Evolutionary conservation across 2,113 vertebrate genomes (phyloP).

Genomic region (Myrmecophaga tridactyla): DNA sequence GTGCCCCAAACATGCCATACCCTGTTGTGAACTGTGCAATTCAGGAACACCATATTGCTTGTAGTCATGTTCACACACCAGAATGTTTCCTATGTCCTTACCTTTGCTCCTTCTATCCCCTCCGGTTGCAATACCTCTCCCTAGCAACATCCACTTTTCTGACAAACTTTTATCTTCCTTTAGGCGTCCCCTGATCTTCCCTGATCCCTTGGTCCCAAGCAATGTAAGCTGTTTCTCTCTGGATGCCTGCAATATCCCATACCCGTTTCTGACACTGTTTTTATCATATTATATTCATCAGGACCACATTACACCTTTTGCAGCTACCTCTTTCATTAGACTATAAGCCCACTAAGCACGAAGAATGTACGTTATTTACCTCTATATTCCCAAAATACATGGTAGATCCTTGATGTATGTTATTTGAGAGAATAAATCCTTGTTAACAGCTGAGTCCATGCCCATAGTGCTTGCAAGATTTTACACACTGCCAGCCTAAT

Average conservation of each 20-base stretch:
- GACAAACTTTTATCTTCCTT: not conserved
- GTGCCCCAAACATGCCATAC: fast-evolving
- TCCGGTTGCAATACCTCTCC: not conserved
- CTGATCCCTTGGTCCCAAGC: not conserved
- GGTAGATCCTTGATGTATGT: not conserved
- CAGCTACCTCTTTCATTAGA: not conserved
- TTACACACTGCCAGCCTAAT: not conserved
- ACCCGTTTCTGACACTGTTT: not conserved
- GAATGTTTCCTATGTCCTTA: too few species aligned
- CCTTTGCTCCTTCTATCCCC: not conserved
- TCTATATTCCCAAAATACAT: not conserved
- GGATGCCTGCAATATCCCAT: not conserved
- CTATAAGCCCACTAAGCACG: not conserved
- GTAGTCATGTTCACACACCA: not conserved
- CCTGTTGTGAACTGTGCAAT: not conserved
- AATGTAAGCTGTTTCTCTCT: not conserved
- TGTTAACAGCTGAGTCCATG: not conserved
- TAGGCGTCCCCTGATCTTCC: not conserved
- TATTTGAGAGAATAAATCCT: not conserved
- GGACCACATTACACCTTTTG: not conserved
- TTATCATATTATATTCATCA: not conserved
- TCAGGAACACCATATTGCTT: not conserved
- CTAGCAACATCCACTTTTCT: not conserved
- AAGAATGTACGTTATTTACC: not conserved
- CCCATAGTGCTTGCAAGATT: not conserved